Base-by-base conservation (phyloP, 2,888 invertebrate species). In the Geophilus truncorum region DNA sequence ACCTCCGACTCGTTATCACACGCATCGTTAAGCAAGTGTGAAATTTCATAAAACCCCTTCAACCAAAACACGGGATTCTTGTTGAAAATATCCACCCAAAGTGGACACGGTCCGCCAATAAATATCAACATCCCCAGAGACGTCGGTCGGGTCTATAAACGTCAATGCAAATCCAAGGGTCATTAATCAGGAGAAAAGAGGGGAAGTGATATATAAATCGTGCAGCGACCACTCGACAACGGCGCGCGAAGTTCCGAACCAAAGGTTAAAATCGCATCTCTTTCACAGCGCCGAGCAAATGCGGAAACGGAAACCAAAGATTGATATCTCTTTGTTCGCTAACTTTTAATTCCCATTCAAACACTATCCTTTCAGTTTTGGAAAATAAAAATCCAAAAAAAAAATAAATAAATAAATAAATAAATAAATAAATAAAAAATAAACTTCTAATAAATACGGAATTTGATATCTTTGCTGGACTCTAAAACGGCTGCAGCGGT, bases 11-110 rank as follows among this genome's bases (percentile, higher is more conserved):
- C 70, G 70, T 70, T 70, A 70, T 70, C 70, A 70, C 25, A 28
- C 28, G 70, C 70, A 70, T 70, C 70, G 70, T 28, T 70, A 70
- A 70, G 70, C 70, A 70, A 28, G 70, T 70, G 70, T 70, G 70
- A 70, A 70, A 70, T 70, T 70, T 70, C 70, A 70, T 70, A 70
- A 70, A 70, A 70, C 28, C 70, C 28, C n/a, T 25, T 70, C 70
- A 70, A 70, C 28, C 51, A 51, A 18, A 51, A 25, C 70, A 70
- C 70, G 9, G 28, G 5, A 51, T 51, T 70, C 28, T 28, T 70
- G 70, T 28, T 9, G 25, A 25, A 70, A 70, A 70, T 70, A 25
- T 28, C 25, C 70, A 28, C 28, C 12, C 28, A 70, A 70, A 70
- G 70, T 70, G 70, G 70, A 70, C 70, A 70, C 12, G 1, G 70